Base-by-base conservation (phyloP, 2,113 vertebrate genomes). In the Charina bottae region DNA sequence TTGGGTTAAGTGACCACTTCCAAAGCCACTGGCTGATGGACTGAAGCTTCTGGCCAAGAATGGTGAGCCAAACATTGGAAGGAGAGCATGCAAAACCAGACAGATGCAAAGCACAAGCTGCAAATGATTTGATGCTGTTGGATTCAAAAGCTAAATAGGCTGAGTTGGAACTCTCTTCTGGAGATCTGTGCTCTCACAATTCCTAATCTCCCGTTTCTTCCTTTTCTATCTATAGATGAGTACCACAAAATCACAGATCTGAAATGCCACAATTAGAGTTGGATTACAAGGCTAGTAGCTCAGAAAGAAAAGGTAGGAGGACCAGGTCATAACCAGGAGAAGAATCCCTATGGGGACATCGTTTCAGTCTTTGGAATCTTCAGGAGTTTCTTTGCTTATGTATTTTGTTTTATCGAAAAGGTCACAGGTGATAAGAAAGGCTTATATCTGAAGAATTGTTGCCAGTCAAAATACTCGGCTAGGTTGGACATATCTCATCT, bases 11-110 rank as follows among this genome's bases (percentile, higher is more conserved):
- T 90, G 90, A 85, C 92, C 58, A 33, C 68, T 91, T 88, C 72
- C 86, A 85, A 89, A 93, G 72, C 90, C 90, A 85, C 90, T 85
- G 58, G 37, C 84, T 64, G 90, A 85, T 64, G 54, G 84, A 90
- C 33, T 24, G 72, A 64, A 37, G 26, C 4, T 64, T 24, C 15
- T 23, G 23, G 85, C 89, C 89, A 88, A 90, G 64, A 90, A 84
- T n/a, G 55, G 92, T 56, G 49, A 85, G 89, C 85, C 86, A 19
- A 42, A n/a, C 23, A 64, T 56, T 15, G 8, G 92, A 88, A 83
- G 15, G 64, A 37, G 42, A 90, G 28, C 8, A 0, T 17, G 64
- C 56, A 11, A 64, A 62, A 87, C n/a, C 49, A 33, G 86, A n/a
- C n/a, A n/a, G 68, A 55, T 8, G 21, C 56, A 88, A 64, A 62